Percentiles rank a stretch among this genome's conserved stretches.
Evolutionary conservation across 2,113 vertebrate genomes (phyloP).

Genomic region (Ictidomys tridecemlineatus): DNA sequence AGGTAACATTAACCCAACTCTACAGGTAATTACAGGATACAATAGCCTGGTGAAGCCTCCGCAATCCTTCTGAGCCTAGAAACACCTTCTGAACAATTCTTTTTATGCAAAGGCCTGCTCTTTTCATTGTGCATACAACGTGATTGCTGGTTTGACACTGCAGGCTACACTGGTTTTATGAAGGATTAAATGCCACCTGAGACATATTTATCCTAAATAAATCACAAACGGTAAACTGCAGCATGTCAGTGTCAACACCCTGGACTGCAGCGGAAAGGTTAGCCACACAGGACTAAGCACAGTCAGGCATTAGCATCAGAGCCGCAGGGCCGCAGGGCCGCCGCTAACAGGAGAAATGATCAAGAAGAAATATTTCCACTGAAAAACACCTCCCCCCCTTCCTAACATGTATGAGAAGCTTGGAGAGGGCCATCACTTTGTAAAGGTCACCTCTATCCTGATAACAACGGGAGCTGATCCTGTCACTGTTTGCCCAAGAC

Average conservation of each 20-base stretch:
- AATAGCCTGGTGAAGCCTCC: constrained; percentile 70
- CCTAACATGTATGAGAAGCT: constrained; percentile 86
- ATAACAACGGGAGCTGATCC: constrained; percentile 87
- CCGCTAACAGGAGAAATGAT: constrained; percentile 83
- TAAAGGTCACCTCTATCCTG: constrained; percentile 90
- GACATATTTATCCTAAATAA: constrained; percentile 91
- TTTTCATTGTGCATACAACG: constrained; percentile 88
- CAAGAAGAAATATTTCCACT: constrained; percentile 86
- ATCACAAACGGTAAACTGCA: constrained; percentile 90
- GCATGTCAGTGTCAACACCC: constrained; percentile 89
- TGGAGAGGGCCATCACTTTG: constrained; percentile 88
- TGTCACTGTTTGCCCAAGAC: constrained; percentile 88
- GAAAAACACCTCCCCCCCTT: constrained; percentile 84
- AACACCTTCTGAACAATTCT: constrained; percentile 80
- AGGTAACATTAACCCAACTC: constrained; percentile 79
- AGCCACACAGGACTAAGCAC: constrained; percentile 86
- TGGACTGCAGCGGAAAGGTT: constrained; percentile 88
- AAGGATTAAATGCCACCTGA: constrained; percentile 92
- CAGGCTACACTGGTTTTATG: constrained; percentile 91
- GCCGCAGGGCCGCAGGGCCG: constrained; percentile 82
- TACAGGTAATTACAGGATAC: constrained; percentile 80
- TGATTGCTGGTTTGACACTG: constrained; percentile 91
- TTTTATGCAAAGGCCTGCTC: constrained; percentile 88
- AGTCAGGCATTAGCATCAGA: constrained; percentile 86
- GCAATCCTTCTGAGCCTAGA: constrained; percentile 76